Conservation (phyloP, 2,113 vertebrate species). For the Cyprichromis sp. region DNA sequence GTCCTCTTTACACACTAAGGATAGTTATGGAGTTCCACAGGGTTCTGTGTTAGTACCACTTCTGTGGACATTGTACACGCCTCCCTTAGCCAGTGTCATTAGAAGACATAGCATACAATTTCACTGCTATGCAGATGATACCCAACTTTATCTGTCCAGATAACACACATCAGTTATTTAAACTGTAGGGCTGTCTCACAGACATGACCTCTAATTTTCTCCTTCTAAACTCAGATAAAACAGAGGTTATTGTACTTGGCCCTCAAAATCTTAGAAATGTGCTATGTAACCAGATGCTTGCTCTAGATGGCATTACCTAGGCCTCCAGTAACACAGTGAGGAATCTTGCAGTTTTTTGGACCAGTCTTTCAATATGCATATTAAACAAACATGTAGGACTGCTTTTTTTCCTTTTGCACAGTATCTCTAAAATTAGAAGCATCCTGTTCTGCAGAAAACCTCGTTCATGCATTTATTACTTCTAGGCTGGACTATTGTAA, state of each 20-base stretch:
- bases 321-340: background rate
- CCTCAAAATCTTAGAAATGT: background rate
- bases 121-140: background rate
- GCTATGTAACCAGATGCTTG: background rate
- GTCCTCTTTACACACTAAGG: background rate
- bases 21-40: background rate
- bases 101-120: background rate
- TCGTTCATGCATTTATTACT: background rate
- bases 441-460: background rate
- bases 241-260: background rate
- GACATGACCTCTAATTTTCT: background rate
- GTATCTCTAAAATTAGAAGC: background rate
- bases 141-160: background rate
- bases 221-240: background rate
- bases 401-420: background rate
- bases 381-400: background rate
- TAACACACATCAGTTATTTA: background rate
- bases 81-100: background rate
- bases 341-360: background rate
- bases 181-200: background rate
- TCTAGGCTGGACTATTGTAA: background rate
- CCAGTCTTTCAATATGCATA: background rate
- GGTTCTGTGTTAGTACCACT: background rate
- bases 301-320: background rate
- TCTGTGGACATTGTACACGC: background rate